Conservation (phyloP, 2,888 invertebrate species). For the Drosophila putrida region DNA sequence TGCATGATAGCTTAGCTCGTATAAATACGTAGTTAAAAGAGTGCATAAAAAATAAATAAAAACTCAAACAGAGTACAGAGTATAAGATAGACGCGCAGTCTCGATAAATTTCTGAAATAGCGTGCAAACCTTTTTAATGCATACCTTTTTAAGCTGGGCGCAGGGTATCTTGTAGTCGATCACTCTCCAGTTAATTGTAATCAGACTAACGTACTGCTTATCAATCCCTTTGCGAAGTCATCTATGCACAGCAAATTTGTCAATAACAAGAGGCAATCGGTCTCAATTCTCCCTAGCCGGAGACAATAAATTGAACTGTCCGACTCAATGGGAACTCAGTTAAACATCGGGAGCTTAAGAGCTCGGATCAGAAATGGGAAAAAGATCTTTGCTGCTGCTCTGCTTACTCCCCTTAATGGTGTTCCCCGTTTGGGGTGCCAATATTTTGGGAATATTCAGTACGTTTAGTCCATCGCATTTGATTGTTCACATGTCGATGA, state of each 20-base stretch:
- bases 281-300: not conserved
- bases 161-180: not conserved
- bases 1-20: too few relatives aligned
- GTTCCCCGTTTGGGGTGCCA: conserved; percentile 43
- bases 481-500: conserved; percentile 76
- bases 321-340: conserved; percentile 16
- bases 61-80: too few relatives aligned
- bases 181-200: not conserved
- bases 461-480: conserved; percentile 80
- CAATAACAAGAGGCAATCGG: not conserved
- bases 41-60: too few relatives aligned
- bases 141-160: too few relatives aligned
- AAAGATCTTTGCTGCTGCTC: not conserved
- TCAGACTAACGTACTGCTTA: not conserved
- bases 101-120: too few relatives aligned
- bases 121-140: too few relatives aligned
- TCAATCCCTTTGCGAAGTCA: conserved; percentile 8
- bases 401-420: conserved; percentile 24
- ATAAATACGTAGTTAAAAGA: too few relatives aligned
- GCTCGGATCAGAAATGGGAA: conserved; percentile 16
- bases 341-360: not conserved
- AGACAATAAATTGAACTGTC: conserved; percentile 16
- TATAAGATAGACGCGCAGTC: too few relatives aligned
- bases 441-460: conserved; percentile 80
- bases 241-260: conserved; percentile 5